These are phyloP conservation scores for Goniozus legneri DNA, from an alignment of 1,140 invertebrate species.

Conservation along the genomic window DNA sequence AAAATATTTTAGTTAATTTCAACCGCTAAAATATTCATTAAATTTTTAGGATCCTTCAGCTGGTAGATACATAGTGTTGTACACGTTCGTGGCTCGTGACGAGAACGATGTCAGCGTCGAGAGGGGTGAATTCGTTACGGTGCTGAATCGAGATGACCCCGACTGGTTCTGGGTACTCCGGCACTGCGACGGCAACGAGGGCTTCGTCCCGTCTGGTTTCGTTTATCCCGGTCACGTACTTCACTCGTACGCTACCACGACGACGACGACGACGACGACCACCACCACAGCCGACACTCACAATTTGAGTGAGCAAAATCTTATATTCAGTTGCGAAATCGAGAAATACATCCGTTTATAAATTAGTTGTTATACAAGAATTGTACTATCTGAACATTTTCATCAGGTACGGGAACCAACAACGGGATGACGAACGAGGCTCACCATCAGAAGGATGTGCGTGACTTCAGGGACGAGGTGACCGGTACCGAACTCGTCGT, in stretches of 20 bases:
- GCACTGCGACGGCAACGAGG: slow-evolving; percentile 84
- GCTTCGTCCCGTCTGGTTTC: slow-evolving; percentile 93
- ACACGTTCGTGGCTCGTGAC: slow-evolving; percentile 87
- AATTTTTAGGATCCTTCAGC: slow-evolving; percentile 67
- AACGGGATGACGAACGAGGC: slow-evolving; percentile 34
- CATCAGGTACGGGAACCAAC: slow-evolving; percentile 35
- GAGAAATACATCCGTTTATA: neutral
- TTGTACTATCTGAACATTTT: slow-evolving; percentile 4
- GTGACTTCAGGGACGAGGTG: slow-evolving; percentile 50
- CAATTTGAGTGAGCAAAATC: slow-evolving; percentile 43
- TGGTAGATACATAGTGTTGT: slow-evolving; percentile 86
- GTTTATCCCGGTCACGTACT: slow-evolving; percentile 73
- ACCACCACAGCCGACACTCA: slow-evolving; percentile 39
- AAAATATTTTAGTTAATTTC: slow-evolving; percentile 4
- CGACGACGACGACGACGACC: slow-evolving; percentile 38
- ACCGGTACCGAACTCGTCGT: slow-evolving; percentile 86
- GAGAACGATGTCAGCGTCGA: slow-evolving; percentile 94
- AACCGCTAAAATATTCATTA: neutral
- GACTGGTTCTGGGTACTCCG: slow-evolving; percentile 95
- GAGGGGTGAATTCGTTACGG: slow-evolving; percentile 90
- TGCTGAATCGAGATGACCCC: slow-evolving; percentile 88
- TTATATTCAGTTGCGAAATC: neutral
- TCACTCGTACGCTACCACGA: slow-evolving; percentile 46
- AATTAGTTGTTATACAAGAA: slow-evolving; percentile 1
- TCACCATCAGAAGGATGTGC: slow-evolving; percentile 46